Base-by-base conservation (phyloP, 2,797 vertebrate genomes). In the Peromyscus aztecus region DNA sequence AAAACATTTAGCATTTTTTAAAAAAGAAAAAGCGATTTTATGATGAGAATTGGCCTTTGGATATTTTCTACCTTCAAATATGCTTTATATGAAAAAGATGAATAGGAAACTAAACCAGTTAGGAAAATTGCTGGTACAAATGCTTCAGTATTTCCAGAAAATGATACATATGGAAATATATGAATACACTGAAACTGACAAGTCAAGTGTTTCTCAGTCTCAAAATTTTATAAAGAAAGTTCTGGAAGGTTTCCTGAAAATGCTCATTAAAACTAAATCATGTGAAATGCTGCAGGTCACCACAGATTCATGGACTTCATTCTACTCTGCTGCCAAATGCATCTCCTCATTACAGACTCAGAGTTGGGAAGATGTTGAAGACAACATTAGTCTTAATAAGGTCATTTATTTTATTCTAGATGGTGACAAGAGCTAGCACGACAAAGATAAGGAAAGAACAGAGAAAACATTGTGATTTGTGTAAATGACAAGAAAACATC, bases 341-440 rank as follows among this genome's bases (percentile, higher is more conserved):
- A 89, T 92, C 40, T 91, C 29, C 49, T 95, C 75, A 91, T 94
- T 95, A 89, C 34, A 85, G 89, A 63, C 34, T 91, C 67, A 75
- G 85, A 95, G 11, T 55, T 87, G 75, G 49, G 27, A 96, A 94
- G 55, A 71, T 2, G 0, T 63, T 91, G n/a, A 97, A 95, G 40
- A 76, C 43, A 78, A 87, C 55, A 89, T 97, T 95, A 86, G 16
- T 88, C 61, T 93, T 94, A 94, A 94, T 71, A 94, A 94, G 55
- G 29, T 55, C 76, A 67, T 82, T 90, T 92, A 81, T 96, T 95
- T 95, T 90, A 95, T 86, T 92, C 73, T 65, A 49, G n/a, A 87
- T 89, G 52, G 24, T 94, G 49, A 95, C 57, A 91, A 91, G 29
- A 92, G 21, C 63, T 78, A 84, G 4, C 46, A 29, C 61, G 29